Percentiles rank a stretch among this genome's conserved stretches.
phyloP scores from a whole-genome alignment of 1,140 invertebrate species.

The Drosophila eugracilis region DNA sequence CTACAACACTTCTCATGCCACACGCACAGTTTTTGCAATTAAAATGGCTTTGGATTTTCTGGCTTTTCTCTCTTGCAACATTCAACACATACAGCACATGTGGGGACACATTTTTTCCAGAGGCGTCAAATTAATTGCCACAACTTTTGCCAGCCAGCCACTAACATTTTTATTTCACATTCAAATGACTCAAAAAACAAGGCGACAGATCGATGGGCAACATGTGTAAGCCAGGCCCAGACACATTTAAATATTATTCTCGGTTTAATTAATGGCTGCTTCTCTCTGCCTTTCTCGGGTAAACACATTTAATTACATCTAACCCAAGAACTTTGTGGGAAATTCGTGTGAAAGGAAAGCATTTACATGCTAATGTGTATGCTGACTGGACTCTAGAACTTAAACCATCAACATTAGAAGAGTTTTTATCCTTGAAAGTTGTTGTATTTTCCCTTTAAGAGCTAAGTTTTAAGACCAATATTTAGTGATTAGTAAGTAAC shows the following conservation, averaged over 20 bases:
- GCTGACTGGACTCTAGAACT: background rate
- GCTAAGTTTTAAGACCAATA: background rate
- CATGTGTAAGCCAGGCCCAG: conserved; percentile 50
- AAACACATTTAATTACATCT: conserved; percentile 46
- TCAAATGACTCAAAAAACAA: conserved; percentile 25
- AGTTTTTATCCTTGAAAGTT: no score
- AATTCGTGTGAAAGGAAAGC: conserved; percentile 42
- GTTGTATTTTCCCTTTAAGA: no score
- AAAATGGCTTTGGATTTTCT: conserved; percentile 64
- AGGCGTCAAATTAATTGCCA: conserved; percentile 75
- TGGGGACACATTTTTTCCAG: conserved; percentile 42
- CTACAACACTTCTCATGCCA: conserved; percentile 69
- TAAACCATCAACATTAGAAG: conserved; percentile 8
- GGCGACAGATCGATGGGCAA: conserved; percentile 25
- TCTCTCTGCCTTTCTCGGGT: conserved; percentile 21
- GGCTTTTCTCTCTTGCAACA: conserved; percentile 40
- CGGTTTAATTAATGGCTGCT: conserved; percentile 35
- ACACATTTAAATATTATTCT: conserved; percentile 47
- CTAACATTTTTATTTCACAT: conserved; percentile 48
- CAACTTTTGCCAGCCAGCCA: conserved; percentile 52
- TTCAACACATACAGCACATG: background rate
- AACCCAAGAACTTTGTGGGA: conserved; percentile 5
- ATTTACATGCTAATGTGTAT: conserved; percentile 17
- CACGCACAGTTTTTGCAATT: conserved; percentile 75
- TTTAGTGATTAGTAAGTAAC: conserved; percentile 1